Conservation (phyloP, 1,140 invertebrate species). For the Hylyphantes graminicola region DNA sequence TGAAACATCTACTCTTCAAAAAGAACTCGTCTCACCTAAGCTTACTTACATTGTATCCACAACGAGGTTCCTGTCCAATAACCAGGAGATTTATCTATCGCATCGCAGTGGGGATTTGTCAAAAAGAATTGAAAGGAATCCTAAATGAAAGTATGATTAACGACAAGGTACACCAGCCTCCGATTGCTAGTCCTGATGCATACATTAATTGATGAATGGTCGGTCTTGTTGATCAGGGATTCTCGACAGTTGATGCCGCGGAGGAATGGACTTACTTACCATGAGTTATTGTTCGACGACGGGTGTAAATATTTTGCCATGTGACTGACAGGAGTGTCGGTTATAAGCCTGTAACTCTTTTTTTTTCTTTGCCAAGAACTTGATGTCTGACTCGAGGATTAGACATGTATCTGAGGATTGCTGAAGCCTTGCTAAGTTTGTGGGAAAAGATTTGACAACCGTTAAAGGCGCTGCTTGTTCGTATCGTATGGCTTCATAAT, state of each 20-base stretch:
- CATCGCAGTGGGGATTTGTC: conserved; percentile 39
- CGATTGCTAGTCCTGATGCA: conserved; percentile 22
- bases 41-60: too few species aligned
- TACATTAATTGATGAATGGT: conserved; percentile 50
- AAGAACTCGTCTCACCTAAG: too few species aligned
- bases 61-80: conserved; percentile 13
- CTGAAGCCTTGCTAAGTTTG: too few species aligned
- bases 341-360: too few species aligned
- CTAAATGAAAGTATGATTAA: conserved; percentile 51
- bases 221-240: conserved; percentile 15
- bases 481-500: too few species aligned
- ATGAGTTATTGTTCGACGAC: conserved; percentile 20
- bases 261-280: conserved; percentile 16
- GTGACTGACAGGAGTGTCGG: conserved; percentile 1
- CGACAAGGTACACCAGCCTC: background rate
- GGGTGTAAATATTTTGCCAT: conserved; percentile 31
- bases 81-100: conserved; percentile 35
- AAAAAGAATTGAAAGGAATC: conserved; percentile 49
- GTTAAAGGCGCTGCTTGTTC: too few species aligned
- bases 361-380: too few species aligned
- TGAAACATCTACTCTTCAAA: too few species aligned
- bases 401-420: too few species aligned
- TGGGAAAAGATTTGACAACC: too few species aligned
- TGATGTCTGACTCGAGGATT: too few species aligned
- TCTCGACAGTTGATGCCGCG: conserved; percentile 28